Conservation (phyloP, 2,888 invertebrate genomes). For the Pyrgus malvae region DNA sequence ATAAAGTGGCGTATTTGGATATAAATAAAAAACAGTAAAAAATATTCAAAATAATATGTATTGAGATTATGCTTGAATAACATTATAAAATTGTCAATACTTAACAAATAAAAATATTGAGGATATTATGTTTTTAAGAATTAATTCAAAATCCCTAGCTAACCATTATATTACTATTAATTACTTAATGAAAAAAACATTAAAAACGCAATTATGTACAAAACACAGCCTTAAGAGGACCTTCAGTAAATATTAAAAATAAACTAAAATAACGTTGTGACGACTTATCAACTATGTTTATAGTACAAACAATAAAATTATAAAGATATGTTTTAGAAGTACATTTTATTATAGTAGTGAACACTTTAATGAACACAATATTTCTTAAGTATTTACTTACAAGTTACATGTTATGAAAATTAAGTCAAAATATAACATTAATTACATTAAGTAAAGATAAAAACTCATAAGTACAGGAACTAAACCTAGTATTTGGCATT, state of each 20-base stretch:
- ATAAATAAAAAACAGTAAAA: too few relatives aligned
- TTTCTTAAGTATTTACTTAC: not conserved
- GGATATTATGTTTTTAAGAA: too few relatives aligned
- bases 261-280: slow-evolving; percentile 50
- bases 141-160: not conserved
- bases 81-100: too few relatives aligned
- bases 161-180: too few relatives aligned
- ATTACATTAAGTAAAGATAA: not conserved
- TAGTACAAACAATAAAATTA: not conserved
- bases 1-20: too few relatives aligned
- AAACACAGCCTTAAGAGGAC: slow-evolving; percentile 65
- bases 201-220: slow-evolving; percentile 74
- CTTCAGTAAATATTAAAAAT: slow-evolving; percentile 51
- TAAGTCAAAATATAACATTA: not conserved
- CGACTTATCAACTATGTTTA: slow-evolving; percentile 41
- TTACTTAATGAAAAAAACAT: too few relatives aligned
- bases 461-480: slow-evolving; percentile 2
- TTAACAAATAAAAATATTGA: too few relatives aligned
- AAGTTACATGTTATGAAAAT: not conserved
- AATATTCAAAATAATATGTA: too few relatives aligned
- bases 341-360: not conserved
- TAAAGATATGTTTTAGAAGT: not conserved
- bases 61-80: too few relatives aligned
- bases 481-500: slow-evolving; percentile 25
- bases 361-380: not conserved